Evolutionary conservation across 2,113 vertebrate genomes (phyloP).

Genomic region (Psilopogon haemacephalus): DNA sequence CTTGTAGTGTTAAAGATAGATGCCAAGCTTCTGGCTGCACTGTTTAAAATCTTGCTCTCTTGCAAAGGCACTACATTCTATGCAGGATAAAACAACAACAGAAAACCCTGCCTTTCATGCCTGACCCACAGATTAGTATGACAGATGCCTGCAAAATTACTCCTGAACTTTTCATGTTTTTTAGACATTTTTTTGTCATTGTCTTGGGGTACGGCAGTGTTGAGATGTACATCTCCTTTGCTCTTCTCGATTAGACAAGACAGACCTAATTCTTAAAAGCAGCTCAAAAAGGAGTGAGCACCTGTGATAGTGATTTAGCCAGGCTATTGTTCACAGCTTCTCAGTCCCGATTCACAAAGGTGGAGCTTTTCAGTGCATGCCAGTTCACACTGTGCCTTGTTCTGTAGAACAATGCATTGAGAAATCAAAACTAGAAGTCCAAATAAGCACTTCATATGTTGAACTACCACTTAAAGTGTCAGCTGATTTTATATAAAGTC

Average conservation of each 20-base stretch:
- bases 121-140: not conserved
- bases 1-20: conserved; percentile 21
- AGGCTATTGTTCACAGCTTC: not conserved
- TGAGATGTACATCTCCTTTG: not conserved
- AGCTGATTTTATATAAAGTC: not conserved
- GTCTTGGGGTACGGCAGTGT: accelerated
- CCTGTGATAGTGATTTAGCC: not conserved
- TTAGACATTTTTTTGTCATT: not conserved
- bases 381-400: not conserved
- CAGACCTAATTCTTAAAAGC: not conserved
- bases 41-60: conserved; percentile 13
- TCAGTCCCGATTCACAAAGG: not conserved
- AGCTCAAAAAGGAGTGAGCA: not conserved
- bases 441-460: not conserved
- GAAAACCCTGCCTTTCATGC: not conserved
- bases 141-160: not conserved
- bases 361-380: not conserved
- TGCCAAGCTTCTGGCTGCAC: conserved; percentile 2
- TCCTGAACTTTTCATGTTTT: not conserved
- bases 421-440: not conserved
- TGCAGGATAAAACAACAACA: not conserved
- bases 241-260: not conserved
- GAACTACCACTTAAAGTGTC: accelerated
- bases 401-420: not conserved
- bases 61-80: not conserved